A percentile compares a stretch with the other conserved stretches of the same genome.
These are phyloP conservation scores for Lagorchestes hirsutus DNA, from an alignment of 2,797 vertebrate species.

Conservation along the genomic window DNA sequence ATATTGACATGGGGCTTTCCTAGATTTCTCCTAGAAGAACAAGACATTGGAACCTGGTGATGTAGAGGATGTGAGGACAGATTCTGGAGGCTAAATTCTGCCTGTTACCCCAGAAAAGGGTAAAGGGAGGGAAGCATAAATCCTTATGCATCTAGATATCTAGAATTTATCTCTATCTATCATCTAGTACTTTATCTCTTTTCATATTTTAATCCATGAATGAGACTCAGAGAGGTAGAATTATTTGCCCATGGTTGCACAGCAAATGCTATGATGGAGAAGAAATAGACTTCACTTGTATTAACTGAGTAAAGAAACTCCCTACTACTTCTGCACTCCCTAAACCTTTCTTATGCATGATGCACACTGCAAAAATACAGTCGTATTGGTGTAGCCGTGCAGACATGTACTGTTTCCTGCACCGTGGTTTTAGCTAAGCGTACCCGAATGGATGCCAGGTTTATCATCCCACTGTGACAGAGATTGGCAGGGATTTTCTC, in stretches of 20 bases:
- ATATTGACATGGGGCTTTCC: neutral
- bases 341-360: neutral
- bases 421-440: neutral
- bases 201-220: neutral
- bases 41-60: neutral
- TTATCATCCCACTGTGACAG: constrained; percentile 62
- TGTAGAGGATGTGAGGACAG: neutral
- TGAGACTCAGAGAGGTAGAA: neutral
- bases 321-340: neutral
- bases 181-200: neutral
- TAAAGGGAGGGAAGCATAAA: neutral
- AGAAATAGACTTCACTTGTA: neutral
- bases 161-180: neutral
- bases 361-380: neutral
- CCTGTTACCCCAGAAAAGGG: neutral
- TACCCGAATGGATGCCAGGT: neutral
- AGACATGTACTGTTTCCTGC: neutral
- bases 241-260: neutral
- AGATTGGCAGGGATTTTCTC: constrained; percentile 71
- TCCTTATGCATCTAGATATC: neutral
- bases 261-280: neutral
- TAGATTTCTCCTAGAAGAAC: neutral
- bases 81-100: neutral
- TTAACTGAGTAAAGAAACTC: neutral
- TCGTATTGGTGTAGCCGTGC: neutral